Evolutionary conservation across 2,113 vertebrate species (phyloP).

Genomic region (Phocoena phocoena): DNA sequence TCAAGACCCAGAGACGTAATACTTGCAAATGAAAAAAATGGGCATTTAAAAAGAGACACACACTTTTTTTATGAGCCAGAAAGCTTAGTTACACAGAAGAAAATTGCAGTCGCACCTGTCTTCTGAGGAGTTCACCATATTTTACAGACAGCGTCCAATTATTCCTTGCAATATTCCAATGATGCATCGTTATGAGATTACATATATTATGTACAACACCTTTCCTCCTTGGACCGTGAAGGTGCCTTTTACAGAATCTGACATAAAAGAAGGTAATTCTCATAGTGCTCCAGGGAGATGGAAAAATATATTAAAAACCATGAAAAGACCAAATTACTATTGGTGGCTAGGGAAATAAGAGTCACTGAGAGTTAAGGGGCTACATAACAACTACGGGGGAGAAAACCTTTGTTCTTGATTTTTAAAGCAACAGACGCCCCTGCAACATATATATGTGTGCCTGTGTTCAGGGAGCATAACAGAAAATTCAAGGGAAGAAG

Average conservation of each 20-base stretch:
- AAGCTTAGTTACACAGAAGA: slow-evolving; percentile 2
- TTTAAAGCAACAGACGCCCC: slow-evolving; percentile 26
- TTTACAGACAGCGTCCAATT: slow-evolving; percentile 19
- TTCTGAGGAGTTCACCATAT: slow-evolving; percentile 29
- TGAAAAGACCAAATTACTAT: slow-evolving; percentile 67
- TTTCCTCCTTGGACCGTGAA: slow-evolving; percentile 57
- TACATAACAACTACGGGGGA: not conserved
- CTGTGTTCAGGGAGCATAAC: not conserved
- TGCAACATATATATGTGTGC: not conserved
- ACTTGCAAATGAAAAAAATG: not conserved
- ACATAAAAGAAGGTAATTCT: slow-evolving; percentile 70
- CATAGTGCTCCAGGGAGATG: slow-evolving; percentile 50
- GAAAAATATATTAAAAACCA: slow-evolving; percentile 72
- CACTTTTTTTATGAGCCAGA: slow-evolving; percentile 36
- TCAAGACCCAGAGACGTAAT: not conserved
- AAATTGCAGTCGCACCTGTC: not conserved
- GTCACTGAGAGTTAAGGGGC: slow-evolving; percentile 38
- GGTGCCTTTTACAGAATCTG: slow-evolving; percentile 63
- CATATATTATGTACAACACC: slow-evolving; percentile 27
- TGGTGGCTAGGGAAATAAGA: slow-evolving; percentile 66
- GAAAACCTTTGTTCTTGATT: not conserved
- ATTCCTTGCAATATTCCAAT: not conserved
- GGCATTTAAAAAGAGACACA: not conserved
- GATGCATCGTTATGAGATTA: slow-evolving; percentile 32
- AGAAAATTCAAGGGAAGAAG: not conserved